Evolutionary conservation across 2,888 invertebrate genomes (phyloP).

Genomic region (Drosophila seclusa): DNA sequence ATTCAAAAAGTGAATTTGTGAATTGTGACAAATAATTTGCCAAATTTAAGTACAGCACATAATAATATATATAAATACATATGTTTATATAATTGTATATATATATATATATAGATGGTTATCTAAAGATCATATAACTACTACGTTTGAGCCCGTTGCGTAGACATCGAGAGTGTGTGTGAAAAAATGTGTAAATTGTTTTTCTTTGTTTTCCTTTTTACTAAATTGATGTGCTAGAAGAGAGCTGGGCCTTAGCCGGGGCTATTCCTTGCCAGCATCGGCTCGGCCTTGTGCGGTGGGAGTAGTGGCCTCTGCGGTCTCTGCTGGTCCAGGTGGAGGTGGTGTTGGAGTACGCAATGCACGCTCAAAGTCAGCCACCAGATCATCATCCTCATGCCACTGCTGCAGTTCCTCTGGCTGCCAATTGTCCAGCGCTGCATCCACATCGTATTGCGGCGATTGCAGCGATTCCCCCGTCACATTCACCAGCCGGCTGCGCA

Average conservation of each 20-base stretch:
- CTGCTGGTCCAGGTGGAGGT: neutral
- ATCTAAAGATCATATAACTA: slow-evolving; percentile 53
- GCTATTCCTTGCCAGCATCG: slow-evolving; percentile 55
- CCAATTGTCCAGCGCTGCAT: slow-evolving; percentile 67
- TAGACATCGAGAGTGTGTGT: slow-evolving; percentile 64
- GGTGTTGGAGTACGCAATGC: slow-evolving; percentile 86
- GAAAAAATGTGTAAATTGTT: slow-evolving; percentile 26
- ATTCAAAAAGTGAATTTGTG: slow-evolving; percentile 38
- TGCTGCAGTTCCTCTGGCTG: slow-evolving; percentile 62
- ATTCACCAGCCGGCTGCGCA: slow-evolving; percentile 86
- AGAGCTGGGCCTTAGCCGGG: slow-evolving; percentile 40
- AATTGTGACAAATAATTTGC: slow-evolving; percentile 58
- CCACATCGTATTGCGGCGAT: slow-evolving; percentile 85
- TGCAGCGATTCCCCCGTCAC: slow-evolving; percentile 86
- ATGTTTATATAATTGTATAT: slow-evolving; percentile 46
- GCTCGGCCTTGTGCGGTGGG: slow-evolving; percentile 57
- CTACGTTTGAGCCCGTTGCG: slow-evolving; percentile 65
- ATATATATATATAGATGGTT: slow-evolving; percentile 36
- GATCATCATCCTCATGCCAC: slow-evolving; percentile 80
- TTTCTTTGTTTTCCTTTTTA: slow-evolving; percentile 13
- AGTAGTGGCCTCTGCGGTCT: slow-evolving; percentile 11
- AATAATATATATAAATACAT: slow-evolving; percentile 31
- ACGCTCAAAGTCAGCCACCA: slow-evolving; percentile 86
- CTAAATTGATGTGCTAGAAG: slow-evolving; percentile 36
- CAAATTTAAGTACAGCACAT: slow-evolving; percentile 68